A percentile compares a stretch with the other conserved stretches of the same genome.
These are phyloP conservation scores for Dysidea cf. avara DNA, from an alignment of 37 sponge, comb jelly and placozoan genomes.

Conservation along the genomic window DNA sequence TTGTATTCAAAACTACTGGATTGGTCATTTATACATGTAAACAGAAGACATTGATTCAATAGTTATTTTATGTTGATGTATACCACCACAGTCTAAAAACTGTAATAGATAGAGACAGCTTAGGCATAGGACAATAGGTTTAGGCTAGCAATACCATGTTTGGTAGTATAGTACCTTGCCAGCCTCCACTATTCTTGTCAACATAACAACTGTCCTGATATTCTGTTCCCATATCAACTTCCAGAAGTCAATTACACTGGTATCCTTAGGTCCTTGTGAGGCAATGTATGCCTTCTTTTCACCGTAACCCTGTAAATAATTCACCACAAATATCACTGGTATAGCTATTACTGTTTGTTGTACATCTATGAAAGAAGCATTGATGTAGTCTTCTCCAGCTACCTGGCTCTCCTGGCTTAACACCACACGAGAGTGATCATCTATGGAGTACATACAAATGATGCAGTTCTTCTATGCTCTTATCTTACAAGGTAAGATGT, in stretches of 20 bases:
- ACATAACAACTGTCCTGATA: not conserved
- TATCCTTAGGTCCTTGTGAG: conserved; percentile 2
- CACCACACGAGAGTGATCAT: conserved; percentile 4
- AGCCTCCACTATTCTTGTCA: not conserved
- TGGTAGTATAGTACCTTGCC: conserved; percentile 12
- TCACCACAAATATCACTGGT: no score
- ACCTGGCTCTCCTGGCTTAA: not conserved
- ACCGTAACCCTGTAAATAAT: not conserved
- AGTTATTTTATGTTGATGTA: no score
- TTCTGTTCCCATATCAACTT: conserved; percentile 1
- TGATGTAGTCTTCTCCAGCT: conserved; percentile 3
- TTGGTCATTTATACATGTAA: no score
- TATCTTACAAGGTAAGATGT: no score
- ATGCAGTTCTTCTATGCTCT: no score
- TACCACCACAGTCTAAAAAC: no score
- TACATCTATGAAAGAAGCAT: conserved; percentile 13
- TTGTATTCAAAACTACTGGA: no score
- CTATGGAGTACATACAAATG: not conserved
- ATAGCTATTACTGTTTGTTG: no score
- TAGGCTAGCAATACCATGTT: no score
- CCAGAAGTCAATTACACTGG: conserved; percentile 5
- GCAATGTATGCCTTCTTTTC: conserved; percentile 5
- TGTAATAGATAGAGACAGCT: no score
- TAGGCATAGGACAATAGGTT: no score
- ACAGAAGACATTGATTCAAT: no score